Evolutionary conservation across 2,797 vertebrate species (phyloP).

Genomic region (Acipenser oxyrinchus): DNA sequence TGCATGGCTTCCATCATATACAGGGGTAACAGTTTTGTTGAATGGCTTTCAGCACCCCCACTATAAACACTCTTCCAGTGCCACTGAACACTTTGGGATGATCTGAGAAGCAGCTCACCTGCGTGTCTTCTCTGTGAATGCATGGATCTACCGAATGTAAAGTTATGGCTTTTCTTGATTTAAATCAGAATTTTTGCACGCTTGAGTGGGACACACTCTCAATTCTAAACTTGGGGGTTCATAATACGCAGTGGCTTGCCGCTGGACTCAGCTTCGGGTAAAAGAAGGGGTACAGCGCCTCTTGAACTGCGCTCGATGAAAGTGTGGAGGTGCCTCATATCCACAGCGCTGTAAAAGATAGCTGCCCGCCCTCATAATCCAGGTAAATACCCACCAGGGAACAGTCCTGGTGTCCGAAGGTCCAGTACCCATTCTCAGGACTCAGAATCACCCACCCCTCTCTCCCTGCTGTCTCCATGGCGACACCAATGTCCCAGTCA

Average conservation of each 20-base stretch:
- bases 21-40: too few relatives aligned
- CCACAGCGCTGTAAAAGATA: slow-evolving; percentile 19
- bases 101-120: too few relatives aligned
- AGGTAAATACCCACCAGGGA: slow-evolving; percentile 19
- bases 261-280: slow-evolving; percentile 20
- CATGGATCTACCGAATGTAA: too few relatives aligned
- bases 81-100: too few relatives aligned
- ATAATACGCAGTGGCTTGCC: slow-evolving; percentile 15
- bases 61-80: too few relatives aligned
- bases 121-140: too few relatives aligned
- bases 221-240: slow-evolving; percentile 2
- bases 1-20: too few relatives aligned
- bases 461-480: slow-evolving; percentile 12
- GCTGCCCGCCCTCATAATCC: slow-evolving; percentile 21
- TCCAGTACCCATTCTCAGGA: slow-evolving; percentile 21
- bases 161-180: too few relatives aligned
- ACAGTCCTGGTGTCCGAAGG: slow-evolving; percentile 13
- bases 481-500: slow-evolving; percentile 23
- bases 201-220: too few relatives aligned
- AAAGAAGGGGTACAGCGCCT: slow-evolving; percentile 20
- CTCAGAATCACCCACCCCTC: slow-evolving; percentile 20
- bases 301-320: slow-evolving; percentile 12
- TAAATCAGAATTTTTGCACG: too few relatives aligned
- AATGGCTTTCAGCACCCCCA: too few relatives aligned
- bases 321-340: slow-evolving; percentile 19